phyloP scores from a whole-genome alignment of 2,888 invertebrate species.

The Epinotia brunnichana region DNA sequence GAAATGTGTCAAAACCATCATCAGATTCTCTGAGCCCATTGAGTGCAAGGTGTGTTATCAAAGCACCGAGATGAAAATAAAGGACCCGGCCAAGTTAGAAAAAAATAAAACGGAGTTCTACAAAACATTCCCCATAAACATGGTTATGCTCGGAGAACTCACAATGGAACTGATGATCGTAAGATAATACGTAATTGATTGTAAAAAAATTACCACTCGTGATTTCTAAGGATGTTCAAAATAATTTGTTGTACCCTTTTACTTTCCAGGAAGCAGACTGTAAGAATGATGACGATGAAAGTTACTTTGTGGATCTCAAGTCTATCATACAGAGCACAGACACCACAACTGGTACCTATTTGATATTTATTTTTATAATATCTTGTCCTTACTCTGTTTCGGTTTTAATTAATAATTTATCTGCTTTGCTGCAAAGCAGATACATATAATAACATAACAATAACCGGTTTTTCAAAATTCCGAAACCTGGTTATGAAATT shows the following conservation, averaged over 20 bases:
- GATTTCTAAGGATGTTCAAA: neutral
- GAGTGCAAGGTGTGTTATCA: conserved; percentile 78
- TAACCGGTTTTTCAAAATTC: too few relatives aligned
- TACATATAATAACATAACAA: too few relatives aligned
- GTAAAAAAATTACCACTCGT: neutral
- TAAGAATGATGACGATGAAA: conserved; percentile 46
- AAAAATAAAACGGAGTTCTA: conserved; percentile 60
- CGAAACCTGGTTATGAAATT: too few relatives aligned
- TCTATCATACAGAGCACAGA: conserved; percentile 59
- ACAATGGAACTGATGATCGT: conserved; percentile 62
- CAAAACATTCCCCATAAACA: conserved; percentile 69
- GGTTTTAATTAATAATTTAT: neutral
- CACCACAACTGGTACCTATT: conserved; percentile 59
- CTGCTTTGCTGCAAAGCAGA: too few relatives aligned
- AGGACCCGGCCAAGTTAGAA: conserved; percentile 53
- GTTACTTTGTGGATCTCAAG: conserved; percentile 65
- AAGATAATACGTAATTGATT: conserved; percentile 38
- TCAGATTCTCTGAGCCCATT: conserved; percentile 71
- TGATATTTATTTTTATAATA: too few relatives aligned
- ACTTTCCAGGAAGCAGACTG: conserved; percentile 46
- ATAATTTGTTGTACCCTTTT: neutral
- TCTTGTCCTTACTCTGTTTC: neutral
- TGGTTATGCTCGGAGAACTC: conserved; percentile 71
- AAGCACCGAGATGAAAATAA: conserved; percentile 57
- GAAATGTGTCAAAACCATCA: conserved; percentile 79